These are phyloP conservation scores for Ameiurus melas DNA, from an alignment of 2,113 vertebrate genomes.

Conservation along the genomic window DNA sequence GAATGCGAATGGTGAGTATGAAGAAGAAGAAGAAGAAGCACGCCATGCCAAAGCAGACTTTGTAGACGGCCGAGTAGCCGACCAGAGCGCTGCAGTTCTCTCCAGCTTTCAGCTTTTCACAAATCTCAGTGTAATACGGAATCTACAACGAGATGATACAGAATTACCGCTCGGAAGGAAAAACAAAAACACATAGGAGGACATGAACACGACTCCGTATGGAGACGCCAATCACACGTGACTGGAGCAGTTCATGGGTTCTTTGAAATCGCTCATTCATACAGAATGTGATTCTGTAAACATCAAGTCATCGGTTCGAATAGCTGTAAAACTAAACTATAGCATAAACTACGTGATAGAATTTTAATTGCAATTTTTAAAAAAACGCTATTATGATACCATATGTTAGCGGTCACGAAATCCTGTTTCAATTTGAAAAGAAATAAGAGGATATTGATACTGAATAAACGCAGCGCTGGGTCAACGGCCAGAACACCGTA, in stretches of 20 bases:
- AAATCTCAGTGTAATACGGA: constrained; percentile 83
- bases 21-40: constrained; percentile 92
- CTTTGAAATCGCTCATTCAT: not conserved
- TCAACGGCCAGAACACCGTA: not conserved
- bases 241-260: not conserved
- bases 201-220: not conserved
- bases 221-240: not conserved
- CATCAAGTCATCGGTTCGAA: not conserved
- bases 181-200: not conserved
- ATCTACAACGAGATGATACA: constrained; percentile 72
- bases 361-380: not conserved
- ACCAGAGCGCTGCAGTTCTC: constrained; percentile 86
- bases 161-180: not conserved
- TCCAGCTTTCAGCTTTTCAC: constrained; percentile 82
- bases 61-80: constrained; percentile 93
- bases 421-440: not conserved
- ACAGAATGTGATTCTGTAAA: not conserved
- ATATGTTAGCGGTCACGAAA: not conserved
- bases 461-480: not conserved
- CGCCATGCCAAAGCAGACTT: constrained; percentile 97
- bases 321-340: not conserved
- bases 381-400: not conserved
- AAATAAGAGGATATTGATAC: not conserved
- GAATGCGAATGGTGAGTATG: constrained; percentile 84
- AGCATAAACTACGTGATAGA: not conserved